Percentiles rank a stretch among this genome's conserved stretches.
Evolutionary conservation across 2,113 vertebrate species (phyloP).

Genomic region (Hystrix cristata): DNA sequence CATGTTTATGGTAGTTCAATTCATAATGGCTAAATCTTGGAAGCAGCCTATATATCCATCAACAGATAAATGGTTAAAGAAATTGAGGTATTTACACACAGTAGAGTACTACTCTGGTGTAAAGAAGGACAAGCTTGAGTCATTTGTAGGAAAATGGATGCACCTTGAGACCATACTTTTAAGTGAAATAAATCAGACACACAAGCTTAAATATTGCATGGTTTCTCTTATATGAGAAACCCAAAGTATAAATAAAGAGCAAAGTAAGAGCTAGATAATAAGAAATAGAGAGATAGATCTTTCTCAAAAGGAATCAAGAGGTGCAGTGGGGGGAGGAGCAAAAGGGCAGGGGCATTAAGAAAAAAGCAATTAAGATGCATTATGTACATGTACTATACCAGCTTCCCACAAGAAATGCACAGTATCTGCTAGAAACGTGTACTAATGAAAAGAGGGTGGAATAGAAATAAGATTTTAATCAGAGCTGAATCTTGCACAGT

Average conservation of each 20-base stretch:
- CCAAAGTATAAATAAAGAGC: not conserved
- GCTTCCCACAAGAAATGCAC: not conserved
- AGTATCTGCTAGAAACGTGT: not conserved
- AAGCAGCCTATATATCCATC: not conserved
- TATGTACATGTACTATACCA: not conserved
- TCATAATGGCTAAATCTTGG: not conserved
- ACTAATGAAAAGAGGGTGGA: slow-evolving; percentile 34
- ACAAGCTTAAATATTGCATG: not conserved
- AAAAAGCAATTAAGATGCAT: not conserved
- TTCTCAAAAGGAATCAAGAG: not conserved
- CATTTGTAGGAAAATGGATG: not conserved
- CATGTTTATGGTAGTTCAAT: not conserved
- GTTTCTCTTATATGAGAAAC: not conserved
- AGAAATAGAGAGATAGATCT: not conserved
- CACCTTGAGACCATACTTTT: not conserved
- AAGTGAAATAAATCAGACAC: not conserved
- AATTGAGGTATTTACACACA: not conserved
- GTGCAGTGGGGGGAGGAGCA: not conserved
- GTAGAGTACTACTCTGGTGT: not conserved
- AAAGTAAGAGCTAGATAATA: not conserved
- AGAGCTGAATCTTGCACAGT: slow-evolving; percentile 48
- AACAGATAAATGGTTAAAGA: not conserved
- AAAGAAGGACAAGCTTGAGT: not conserved
- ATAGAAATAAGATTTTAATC: slow-evolving; percentile 76
- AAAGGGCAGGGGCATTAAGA: not conserved